Conservation (phyloP, 2,797 vertebrate genomes). For the Pseudochirops cupreus region DNA sequence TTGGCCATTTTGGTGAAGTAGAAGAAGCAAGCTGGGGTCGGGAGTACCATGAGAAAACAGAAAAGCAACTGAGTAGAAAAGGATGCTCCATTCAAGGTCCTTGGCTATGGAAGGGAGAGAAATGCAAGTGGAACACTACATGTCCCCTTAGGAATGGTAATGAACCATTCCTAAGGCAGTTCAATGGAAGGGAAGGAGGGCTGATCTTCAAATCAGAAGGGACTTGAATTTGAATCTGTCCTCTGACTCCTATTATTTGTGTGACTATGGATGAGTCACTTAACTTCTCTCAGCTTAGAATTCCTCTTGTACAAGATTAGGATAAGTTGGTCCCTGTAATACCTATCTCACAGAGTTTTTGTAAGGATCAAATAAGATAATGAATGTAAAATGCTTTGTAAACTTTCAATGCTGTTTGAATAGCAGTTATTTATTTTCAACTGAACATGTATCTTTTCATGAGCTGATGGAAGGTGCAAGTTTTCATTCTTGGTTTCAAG, state of each 20-base stretch:
- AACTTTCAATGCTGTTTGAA: not conserved
- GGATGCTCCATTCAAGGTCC: not conserved
- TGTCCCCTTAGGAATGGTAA: not conserved
- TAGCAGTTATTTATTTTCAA: not conserved
- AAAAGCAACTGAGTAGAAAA: not conserved
- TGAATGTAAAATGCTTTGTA: slow-evolving; percentile 6
- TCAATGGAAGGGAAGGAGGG: not conserved
- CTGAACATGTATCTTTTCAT: not conserved
- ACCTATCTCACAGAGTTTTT: slow-evolving; percentile 45
- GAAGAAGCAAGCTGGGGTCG: not conserved
- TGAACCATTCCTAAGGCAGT: not conserved
- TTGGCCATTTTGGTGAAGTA: not conserved
- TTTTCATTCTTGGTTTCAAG: not conserved
- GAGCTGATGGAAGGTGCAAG: not conserved
- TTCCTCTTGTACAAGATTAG: not conserved
- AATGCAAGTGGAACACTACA: not conserved
- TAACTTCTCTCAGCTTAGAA: slow-evolving; percentile 13
- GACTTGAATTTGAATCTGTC: not conserved
- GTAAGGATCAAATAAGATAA: slow-evolving; percentile 49
- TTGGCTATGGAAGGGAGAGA: not conserved
- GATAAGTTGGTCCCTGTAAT: slow-evolving; percentile 48
- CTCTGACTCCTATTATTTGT: not conserved
- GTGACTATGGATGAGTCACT: slow-evolving; percentile 11
- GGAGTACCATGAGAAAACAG: not conserved
- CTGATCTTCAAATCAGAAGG: not conserved